These are phyloP conservation scores for Pachyramphus minor DNA, from an alignment of 2,113 vertebrate species.

Conservation along the genomic window DNA sequence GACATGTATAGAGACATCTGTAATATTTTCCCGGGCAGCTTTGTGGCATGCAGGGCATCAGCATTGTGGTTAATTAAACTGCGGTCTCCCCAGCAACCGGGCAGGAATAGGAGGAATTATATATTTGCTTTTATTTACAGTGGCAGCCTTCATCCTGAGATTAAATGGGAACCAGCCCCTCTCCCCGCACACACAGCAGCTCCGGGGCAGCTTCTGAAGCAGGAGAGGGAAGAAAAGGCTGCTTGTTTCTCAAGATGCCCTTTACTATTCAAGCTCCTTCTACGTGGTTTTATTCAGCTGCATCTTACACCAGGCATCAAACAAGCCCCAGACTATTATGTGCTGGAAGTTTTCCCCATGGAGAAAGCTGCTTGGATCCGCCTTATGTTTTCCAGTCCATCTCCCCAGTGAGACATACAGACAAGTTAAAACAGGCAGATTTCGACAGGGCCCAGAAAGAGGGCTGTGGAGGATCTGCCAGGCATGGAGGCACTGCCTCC, in stretches of 20 bases:
- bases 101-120: conserved; percentile 49
- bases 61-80: conserved; percentile 32
- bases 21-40: conserved; percentile 40
- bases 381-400: conserved; percentile 58
- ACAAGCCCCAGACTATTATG: conserved; percentile 34
- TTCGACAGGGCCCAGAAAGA: neutral
- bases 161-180: conserved; percentile 28
- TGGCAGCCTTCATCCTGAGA: conserved; percentile 49
- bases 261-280: conserved; percentile 44
- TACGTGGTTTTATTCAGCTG: conserved; percentile 47
- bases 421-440: conserved; percentile 64
- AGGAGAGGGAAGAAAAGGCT: conserved; percentile 23
- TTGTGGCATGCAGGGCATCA: neutral
- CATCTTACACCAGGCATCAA: conserved; percentile 48
- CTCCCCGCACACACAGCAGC: neutral
- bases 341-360: conserved; percentile 42
- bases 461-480: neutral
- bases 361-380: conserved; percentile 52
- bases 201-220: neutral
- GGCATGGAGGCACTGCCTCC: neutral
- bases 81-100: conserved; percentile 12
- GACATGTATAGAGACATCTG: neutral
- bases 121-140: conserved; percentile 55
- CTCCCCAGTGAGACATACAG: conserved; percentile 30
- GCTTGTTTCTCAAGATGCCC: conserved; percentile 50